A percentile compares a stretch with the other conserved stretches of the same genome.
phyloP scores from a whole-genome alignment of 2,113 vertebrate species.

The Ptilonorhynchus violaceus region DNA sequence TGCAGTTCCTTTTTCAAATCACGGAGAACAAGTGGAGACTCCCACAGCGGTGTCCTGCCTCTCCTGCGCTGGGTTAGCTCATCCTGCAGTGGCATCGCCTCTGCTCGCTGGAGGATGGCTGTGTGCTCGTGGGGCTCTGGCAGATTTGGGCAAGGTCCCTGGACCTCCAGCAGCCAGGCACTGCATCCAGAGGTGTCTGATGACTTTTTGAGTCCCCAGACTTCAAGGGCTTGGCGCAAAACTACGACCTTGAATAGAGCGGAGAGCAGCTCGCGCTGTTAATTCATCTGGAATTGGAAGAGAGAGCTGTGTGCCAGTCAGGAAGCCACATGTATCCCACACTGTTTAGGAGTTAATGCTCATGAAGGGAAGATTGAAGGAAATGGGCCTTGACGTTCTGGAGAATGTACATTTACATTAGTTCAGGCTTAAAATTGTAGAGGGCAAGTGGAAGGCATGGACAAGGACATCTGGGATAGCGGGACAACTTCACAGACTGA shows the following conservation, averaged over 20 bases:
- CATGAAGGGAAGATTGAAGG: neutral
- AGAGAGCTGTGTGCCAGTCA: neutral
- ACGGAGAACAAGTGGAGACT: fast-evolving
- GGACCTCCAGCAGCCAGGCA: neutral
- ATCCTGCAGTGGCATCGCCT: neutral
- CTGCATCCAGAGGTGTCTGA: neutral
- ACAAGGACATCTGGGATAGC: neutral
- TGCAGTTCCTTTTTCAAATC: neutral
- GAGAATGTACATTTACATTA: neutral
- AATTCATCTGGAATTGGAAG: neutral
- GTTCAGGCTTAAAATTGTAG: neutral
- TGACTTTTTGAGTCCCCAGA: neutral
- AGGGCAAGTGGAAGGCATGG: neutral
- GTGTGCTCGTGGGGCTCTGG: fast-evolving
- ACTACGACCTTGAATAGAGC: neutral
- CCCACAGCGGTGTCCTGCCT: neutral
- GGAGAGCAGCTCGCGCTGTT: neutral
- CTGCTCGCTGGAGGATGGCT: neutral
- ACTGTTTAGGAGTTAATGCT: constrained; percentile 10
- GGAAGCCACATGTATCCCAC: neutral
- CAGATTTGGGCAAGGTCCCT: neutral
- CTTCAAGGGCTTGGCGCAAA: neutral
- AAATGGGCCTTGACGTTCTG: constrained; percentile 16
- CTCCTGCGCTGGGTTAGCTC: fast-evolving
- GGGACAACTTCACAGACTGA: neutral